Conservation (phyloP, 2,888 invertebrate genomes). For the Chymomyza fuscimana region DNA sequence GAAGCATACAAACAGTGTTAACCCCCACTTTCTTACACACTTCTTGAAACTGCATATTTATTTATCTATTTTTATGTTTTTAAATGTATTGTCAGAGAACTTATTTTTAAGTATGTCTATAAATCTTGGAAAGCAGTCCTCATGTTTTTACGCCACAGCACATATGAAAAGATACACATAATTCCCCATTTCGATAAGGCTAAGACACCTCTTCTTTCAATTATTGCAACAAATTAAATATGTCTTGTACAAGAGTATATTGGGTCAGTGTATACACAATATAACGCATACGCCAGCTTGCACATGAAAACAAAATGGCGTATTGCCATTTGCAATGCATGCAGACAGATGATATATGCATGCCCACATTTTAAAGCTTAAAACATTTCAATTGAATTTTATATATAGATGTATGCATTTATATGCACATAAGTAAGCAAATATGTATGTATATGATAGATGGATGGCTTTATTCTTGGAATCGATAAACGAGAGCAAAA, state of each 20-base stretch:
- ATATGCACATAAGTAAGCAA: not conserved
- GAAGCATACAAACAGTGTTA: no score
- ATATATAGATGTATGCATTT: not conserved
- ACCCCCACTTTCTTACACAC: no score
- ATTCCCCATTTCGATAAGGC: not conserved
- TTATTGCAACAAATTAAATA: not conserved
- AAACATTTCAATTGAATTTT: conserved; percentile 9
- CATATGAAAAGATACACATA: no score
- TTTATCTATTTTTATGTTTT: no score
- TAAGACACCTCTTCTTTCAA: not conserved
- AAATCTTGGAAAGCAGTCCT: no score
- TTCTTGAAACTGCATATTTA: no score
- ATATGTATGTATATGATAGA: not conserved
- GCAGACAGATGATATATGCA: not conserved
- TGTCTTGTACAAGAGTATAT: not conserved
- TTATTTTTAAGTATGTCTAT: no score
- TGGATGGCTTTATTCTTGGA: not conserved
- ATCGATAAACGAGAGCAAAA: conserved; percentile 12
- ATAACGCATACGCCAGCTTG: not conserved
- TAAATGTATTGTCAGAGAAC: no score
- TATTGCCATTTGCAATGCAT: not conserved
- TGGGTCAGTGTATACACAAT: not conserved
- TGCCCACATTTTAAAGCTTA: conserved; percentile 57
- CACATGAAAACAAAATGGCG: not conserved
- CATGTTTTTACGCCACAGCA: no score